Conservation (phyloP, 1,140 invertebrate genomes). For the Drosophila suzukii region DNA sequence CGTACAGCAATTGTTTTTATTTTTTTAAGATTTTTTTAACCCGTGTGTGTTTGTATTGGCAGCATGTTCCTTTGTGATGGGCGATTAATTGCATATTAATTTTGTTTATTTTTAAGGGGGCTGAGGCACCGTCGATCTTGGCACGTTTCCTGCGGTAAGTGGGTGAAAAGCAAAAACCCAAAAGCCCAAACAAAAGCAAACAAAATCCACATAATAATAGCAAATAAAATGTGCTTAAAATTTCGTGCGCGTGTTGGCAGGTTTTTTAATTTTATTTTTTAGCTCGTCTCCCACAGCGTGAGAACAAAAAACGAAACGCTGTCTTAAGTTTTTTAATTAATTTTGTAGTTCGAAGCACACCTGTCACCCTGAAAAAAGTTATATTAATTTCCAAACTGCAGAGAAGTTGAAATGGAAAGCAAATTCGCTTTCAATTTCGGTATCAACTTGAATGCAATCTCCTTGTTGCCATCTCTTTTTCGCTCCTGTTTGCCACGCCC, state of each 20-base stretch:
- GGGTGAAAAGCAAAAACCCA: constrained; percentile 51
- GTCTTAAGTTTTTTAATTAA: constrained; percentile 34
- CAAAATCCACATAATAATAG: constrained; percentile 64
- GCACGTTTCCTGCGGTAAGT: constrained; percentile 74
- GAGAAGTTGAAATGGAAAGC: constrained; percentile 64
- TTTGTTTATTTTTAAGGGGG: constrained; percentile 55
- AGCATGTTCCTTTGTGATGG: constrained; percentile 77
- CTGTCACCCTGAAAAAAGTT: constrained; percentile 31
- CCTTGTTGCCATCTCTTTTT: constrained; percentile 20
- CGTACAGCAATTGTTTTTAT: constrained; percentile 63
- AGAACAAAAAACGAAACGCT: constrained; percentile 55
- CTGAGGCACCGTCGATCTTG: constrained; percentile 60
- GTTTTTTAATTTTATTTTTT: constrained; percentile 46
- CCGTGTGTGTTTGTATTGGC: constrained; percentile 62
- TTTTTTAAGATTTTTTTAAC: constrained; percentile 31
- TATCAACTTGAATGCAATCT: constrained; percentile 33
- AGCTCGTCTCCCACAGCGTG: constrained; percentile 43
- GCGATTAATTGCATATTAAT: constrained; percentile 83
- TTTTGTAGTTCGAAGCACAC: constrained; percentile 31
- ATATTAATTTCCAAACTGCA: constrained; percentile 36
- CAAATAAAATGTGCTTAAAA: constrained; percentile 70
- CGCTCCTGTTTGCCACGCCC: constrained; percentile 43
- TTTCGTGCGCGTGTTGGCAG: constrained; percentile 63
- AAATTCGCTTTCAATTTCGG: constrained; percentile 62
- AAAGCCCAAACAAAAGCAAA: constrained; percentile 21